Evolutionary conservation across 2,113 vertebrate species (phyloP).

Genomic region (Irena cyanogastra): DNA sequence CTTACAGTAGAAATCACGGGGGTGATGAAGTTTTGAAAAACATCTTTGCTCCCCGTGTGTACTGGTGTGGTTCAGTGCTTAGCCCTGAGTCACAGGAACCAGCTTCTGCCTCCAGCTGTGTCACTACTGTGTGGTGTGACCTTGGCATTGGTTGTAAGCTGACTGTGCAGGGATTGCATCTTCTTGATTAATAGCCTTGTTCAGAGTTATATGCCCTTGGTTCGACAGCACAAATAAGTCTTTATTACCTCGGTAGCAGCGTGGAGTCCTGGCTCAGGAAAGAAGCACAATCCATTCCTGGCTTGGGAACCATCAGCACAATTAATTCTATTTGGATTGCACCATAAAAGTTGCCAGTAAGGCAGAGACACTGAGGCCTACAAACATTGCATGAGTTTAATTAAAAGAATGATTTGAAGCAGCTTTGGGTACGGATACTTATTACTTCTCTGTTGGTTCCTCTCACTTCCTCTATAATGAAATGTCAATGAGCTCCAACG

Average conservation of each 20-base stretch:
- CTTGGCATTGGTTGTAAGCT: not conserved
- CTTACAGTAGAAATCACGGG: not conserved
- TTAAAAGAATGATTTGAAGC: slow-evolving; percentile 27
- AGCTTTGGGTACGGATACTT: not conserved
- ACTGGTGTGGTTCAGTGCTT: not conserved
- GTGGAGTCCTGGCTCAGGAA: not conserved
- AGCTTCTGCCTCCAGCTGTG: not conserved
- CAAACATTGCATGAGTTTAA: not conserved
- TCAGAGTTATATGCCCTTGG: not conserved
- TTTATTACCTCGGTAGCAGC: not conserved
- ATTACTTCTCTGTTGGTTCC: not conserved
- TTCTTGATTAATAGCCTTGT: slow-evolving; percentile 32
- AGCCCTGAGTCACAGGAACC: not conserved
- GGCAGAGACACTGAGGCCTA: not conserved
- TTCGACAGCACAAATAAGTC: slow-evolving; percentile 15
- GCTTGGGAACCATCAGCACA: not conserved
- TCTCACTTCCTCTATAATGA: not conserved
- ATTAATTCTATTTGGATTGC: slow-evolving; percentile 33
- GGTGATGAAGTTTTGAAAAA: not conserved
- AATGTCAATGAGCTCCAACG: not conserved
- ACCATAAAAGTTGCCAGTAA: not conserved
- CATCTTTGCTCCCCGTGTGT: not conserved
- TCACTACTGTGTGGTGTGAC: not conserved
- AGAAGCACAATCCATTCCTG: not conserved
- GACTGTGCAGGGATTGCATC: not conserved